phyloP scores from a whole-genome alignment of 92 coral and sea anemone genomes.

The Zoanthus sansibaricus region DNA sequence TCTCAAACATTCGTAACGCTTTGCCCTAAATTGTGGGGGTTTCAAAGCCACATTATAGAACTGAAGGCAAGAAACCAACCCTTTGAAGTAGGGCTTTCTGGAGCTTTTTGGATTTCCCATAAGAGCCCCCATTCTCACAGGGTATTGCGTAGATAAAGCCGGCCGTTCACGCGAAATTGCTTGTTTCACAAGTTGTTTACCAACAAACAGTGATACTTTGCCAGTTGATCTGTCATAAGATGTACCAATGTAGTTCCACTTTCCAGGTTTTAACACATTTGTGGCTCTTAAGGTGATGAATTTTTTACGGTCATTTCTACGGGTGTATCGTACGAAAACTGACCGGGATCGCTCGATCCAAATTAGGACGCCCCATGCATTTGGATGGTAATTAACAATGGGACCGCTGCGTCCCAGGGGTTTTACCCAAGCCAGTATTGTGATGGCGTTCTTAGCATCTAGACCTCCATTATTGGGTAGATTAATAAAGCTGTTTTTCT shows the following conservation, averaged over 20 bases:
- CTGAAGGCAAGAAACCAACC: constrained; percentile 75
- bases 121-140: constrained; percentile 75
- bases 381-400: constrained; percentile 80
- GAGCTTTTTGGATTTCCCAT: not conserved
- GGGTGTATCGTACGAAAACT: constrained; percentile 68
- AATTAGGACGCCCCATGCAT: constrained; percentile 77
- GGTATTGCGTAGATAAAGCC: constrained; percentile 74
- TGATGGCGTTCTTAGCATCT: constrained; percentile 76
- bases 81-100: constrained; percentile 57
- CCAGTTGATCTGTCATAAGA: constrained; percentile 83
- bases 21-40: constrained; percentile 44
- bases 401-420: constrained; percentile 79
- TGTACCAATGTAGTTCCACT: constrained; percentile 87
- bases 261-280: constrained; percentile 51
- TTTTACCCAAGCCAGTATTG: constrained; percentile 84
- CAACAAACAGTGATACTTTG: constrained; percentile 75
- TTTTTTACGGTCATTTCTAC: constrained; percentile 60
- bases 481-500: constrained; percentile 78
- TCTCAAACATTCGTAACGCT: constrained; percentile 54
- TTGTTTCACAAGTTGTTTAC: constrained; percentile 53
- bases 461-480: constrained; percentile 79
- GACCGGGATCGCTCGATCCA: constrained; percentile 63
- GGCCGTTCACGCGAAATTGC: constrained; percentile 51
- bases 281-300: constrained; percentile 40
- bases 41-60: constrained; percentile 68